Base-by-base conservation (phyloP, 2,888 invertebrate genomes). In the Caenorhabditis afra region DNA sequence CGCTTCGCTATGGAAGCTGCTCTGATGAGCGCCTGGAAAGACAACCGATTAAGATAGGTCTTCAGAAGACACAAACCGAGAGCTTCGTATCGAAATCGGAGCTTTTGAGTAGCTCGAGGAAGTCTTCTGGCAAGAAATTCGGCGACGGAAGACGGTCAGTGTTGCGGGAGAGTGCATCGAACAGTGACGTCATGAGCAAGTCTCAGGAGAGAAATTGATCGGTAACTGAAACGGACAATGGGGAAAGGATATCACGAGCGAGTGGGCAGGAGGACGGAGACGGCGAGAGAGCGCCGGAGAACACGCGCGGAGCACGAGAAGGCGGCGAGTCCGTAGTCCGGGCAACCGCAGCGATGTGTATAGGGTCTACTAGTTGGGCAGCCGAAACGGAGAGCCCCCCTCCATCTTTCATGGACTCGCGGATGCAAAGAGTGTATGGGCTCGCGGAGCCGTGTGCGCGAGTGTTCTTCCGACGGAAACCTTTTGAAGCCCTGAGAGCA, bases 1-100 rank as follows among this genome's bases (percentile, higher is more conserved):
- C 84, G 55, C 39, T 81, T 80, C 20, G 78, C 78, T 22, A 84
- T 77, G 8, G 71, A 61, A 3, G 80, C 71, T 20, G 82, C 81
- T n/a, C 84, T 76, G 44, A 84, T 85, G 8, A 85, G 64, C 0
- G 85, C 83, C 85, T 85, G 65, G 39, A 79, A 70, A 14, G 12
- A 20, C 3, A 14, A 12, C 12, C 11, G 18, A 65, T 35, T 16
- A 7, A 14, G 8, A 39, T n/a, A 39, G 37, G 35, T 45, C 7
- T 37, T 47, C 45, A 47, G 12, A n/a, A 39, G 22, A 10, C 57
- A 47, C 70, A 20, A 16, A 83, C 85, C 67, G 82, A 80, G 12
- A 85, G 65, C 62, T 77, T 79, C 0, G 79, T 80, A 57, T 85
- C 85, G 47, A 85, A 85, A 62, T 85, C 85, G 0, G 62, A 49